phyloP scores from a whole-genome alignment of 1,140 invertebrate genomes.

The Hermatobates lingyangjiaoensis region DNA sequence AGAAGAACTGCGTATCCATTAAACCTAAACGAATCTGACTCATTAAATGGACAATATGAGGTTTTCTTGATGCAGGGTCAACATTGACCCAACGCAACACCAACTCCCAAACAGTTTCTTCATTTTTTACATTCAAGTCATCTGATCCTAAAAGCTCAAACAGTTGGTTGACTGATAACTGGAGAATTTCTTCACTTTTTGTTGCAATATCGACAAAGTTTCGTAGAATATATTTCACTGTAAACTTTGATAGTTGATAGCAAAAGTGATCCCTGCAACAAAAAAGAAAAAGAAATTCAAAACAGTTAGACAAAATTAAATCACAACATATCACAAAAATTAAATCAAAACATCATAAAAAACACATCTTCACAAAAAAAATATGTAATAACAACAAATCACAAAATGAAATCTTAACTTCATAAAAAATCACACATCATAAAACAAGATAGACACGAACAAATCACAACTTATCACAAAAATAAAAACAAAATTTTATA shows the following conservation, averaged over 20 bases:
- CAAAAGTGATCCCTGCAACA: slow-evolving; percentile 41
- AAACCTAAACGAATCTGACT: slow-evolving; percentile 62
- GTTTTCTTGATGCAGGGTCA: slow-evolving; percentile 37
- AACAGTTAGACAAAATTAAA: too few species aligned
- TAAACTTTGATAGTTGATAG: slow-evolving; percentile 40
- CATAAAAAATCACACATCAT: too few species aligned
- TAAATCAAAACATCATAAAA: too few species aligned
- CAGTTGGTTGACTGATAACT: slow-evolving; percentile 45
- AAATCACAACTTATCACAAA: too few species aligned
- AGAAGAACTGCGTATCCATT: slow-evolving; percentile 59
- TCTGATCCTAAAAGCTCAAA: slow-evolving; percentile 48
- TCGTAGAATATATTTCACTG: slow-evolving; percentile 47
- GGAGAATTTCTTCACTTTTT: slow-evolving; percentile 49
- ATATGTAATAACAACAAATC: too few species aligned
- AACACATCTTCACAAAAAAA: too few species aligned
- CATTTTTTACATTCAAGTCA: slow-evolving; percentile 38
- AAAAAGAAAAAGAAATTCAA: too few species aligned
- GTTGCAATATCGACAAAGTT: slow-evolving; percentile 43
- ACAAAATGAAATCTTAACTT: too few species aligned
- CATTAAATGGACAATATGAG: slow-evolving; percentile 51
- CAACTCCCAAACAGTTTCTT: slow-evolving; percentile 44
- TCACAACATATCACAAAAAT: too few species aligned
- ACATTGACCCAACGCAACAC: slow-evolving; percentile 41
- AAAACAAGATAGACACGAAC: too few species aligned
- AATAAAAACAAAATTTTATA: too few species aligned